A percentile compares a stretch with the other conserved stretches of the same genome.
Evolutionary conservation across 2,888 invertebrate species (phyloP).

Genomic region (Caenorhabditis becei): DNA sequence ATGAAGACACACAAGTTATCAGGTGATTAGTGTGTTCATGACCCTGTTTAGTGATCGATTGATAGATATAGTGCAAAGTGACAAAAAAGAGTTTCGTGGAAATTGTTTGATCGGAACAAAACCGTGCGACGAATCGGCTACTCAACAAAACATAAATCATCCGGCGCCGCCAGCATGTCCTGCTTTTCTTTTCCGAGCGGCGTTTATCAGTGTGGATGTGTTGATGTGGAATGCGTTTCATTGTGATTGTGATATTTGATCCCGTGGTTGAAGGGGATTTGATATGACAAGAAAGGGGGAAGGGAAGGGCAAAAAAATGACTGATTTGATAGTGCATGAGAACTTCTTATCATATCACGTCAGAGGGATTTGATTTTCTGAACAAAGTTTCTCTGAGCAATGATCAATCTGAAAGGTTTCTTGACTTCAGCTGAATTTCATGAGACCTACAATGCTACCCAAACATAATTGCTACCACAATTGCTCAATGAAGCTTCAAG

Average conservation of each 20-base stretch:
- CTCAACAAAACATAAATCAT: constrained; percentile 51
- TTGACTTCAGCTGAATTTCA: too few relatives aligned
- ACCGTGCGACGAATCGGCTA: constrained; percentile 16
- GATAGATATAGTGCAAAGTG: not conserved
- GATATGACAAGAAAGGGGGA: not conserved
- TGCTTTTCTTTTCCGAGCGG: constrained; percentile 15
- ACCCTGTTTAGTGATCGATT: not conserved
- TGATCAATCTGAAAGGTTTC: too few relatives aligned
- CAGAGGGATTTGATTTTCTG: too few relatives aligned
- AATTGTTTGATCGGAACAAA: not conserved
- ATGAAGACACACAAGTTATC: not conserved
- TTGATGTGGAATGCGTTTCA: constrained; percentile 6
- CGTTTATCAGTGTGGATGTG: constrained; percentile 23
- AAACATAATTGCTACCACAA: too few relatives aligned
- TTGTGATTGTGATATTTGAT: not conserved
- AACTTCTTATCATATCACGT: too few relatives aligned
- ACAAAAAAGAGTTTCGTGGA: too few relatives aligned
- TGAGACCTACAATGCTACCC: too few relatives aligned
- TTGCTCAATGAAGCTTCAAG: too few relatives aligned
- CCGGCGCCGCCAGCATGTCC: constrained; percentile 25
- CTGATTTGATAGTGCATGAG: too few relatives aligned
- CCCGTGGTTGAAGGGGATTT: constrained; percentile 10
- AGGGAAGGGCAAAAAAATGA: not conserved
- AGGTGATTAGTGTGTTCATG: not conserved
- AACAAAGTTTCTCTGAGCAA: too few relatives aligned